A percentile compares a stretch with the other conserved stretches of the same genome.
Evolutionary conservation across 2,113 vertebrate species (phyloP).

Genomic region (Poeciliopsis occidentalis): DNA sequence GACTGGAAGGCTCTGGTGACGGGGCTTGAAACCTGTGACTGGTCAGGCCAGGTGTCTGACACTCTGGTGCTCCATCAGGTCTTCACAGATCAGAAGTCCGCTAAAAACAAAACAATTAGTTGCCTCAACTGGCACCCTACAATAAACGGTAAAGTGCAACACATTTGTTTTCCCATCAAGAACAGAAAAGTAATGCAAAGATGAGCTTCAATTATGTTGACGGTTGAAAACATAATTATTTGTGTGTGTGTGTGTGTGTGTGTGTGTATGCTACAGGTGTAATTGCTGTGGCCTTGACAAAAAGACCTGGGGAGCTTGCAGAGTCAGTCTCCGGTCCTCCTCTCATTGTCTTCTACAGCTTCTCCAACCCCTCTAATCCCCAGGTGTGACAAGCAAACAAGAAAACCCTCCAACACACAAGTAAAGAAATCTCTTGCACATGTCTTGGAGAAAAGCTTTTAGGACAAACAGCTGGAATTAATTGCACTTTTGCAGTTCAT

Average conservation of each 20-base stretch:
- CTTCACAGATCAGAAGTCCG: conserved; percentile 82
- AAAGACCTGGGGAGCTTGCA: conserved; percentile 74
- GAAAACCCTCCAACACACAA: neutral
- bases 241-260: neutral
- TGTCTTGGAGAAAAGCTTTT: conserved; percentile 17
- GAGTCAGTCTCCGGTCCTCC: conserved; percentile 75
- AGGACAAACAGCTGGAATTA: conserved; percentile 8
- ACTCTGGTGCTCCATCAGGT: conserved; percentile 84
- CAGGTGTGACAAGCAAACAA: conserved; percentile 80
- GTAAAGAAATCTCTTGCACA: neutral
- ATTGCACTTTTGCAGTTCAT: neutral
- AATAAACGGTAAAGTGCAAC: conserved; percentile 81
- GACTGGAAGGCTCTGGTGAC: conserved; percentile 82
- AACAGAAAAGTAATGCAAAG: neutral
- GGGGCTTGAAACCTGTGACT: conserved; percentile 64
- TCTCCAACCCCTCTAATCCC: conserved; percentile 84
- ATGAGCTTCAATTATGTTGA: neutral
- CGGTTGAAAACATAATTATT: neutral
- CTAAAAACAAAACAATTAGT: conserved; percentile 85
- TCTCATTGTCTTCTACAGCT: conserved; percentile 87
- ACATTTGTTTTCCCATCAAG: neutral
- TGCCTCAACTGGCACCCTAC: conserved; percentile 89
- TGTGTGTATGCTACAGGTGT: conserved; percentile 78
- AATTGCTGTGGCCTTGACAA: conserved; percentile 83
- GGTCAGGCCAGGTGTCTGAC: conserved; percentile 74